Conservation (phyloP, 2,113 vertebrate species). For the Pseudorectes ferrugineus region DNA sequence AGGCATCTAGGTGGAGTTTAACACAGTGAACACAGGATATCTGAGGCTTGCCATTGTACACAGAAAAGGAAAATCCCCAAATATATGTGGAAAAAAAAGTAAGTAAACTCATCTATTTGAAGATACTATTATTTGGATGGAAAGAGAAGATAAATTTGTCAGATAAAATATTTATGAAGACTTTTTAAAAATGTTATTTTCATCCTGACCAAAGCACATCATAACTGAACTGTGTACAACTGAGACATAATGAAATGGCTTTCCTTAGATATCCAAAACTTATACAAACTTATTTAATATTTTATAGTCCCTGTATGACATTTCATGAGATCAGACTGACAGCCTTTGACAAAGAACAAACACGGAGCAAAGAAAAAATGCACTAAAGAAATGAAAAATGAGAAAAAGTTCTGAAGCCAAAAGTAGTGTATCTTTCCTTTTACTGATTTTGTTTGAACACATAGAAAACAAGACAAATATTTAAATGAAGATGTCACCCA, state of each 20-base stretch:
- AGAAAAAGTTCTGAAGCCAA: not conserved
- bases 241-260: not conserved
- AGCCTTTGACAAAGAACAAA: not conserved
- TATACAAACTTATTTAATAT: constrained; percentile 39
- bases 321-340: constrained; percentile 1
- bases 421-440: not conserved
- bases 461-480: not conserved
- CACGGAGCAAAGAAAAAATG: not conserved
- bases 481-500: not conserved
- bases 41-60: not conserved
- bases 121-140: not conserved
- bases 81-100: not conserved
- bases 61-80: not conserved
- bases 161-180: constrained; percentile 9
- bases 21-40: not conserved
- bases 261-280: not conserved
- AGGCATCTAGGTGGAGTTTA: not conserved
- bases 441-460: not conserved
- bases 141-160: not conserved
- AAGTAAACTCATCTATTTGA: not conserved
- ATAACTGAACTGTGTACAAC: not conserved
- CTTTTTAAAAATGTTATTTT: not conserved
- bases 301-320: not conserved
- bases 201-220: not conserved
- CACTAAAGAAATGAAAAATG: not conserved